Evolutionary conservation across 2,113 vertebrate species (phyloP).

Genomic region (Vulpes ferrilata): DNA sequence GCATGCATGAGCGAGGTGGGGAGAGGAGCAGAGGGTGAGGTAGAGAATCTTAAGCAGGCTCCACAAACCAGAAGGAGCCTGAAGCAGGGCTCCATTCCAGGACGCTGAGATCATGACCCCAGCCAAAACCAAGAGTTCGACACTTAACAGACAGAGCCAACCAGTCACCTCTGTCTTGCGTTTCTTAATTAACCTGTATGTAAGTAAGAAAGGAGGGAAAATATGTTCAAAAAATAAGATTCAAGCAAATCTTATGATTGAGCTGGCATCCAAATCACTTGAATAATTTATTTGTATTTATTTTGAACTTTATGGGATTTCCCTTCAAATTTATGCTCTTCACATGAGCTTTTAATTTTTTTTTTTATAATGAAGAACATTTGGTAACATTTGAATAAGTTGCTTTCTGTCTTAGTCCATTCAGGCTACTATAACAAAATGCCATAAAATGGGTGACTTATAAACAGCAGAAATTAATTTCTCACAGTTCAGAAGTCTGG

Average conservation of each 20-base stretch:
- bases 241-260: neutral
- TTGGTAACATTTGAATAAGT: neutral
- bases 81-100: neutral
- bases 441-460: neutral
- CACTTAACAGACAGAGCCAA: neutral
- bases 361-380: neutral
- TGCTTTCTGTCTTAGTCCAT: neutral
- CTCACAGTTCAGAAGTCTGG: neutral
- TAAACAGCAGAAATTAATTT: neutral
- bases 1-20: neutral
- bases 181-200: neutral
- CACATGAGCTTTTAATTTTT: neutral
- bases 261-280: neutral
- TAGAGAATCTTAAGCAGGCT: neutral
- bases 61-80: fast-evolving
- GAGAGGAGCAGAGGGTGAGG: neutral
- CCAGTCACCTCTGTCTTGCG: neutral
- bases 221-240: neutral
- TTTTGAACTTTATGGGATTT: neutral
- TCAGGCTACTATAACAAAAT: neutral
- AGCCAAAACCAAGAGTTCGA: neutral
- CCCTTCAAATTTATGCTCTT: neutral
- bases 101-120: neutral
- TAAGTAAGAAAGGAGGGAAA: neutral
- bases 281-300: neutral